A percentile compares a stretch with the other conserved stretches of the same genome.
These are phyloP conservation scores for Chlorops oryzae DNA, from an alignment of 1,140 invertebrate genomes.

Conservation along the genomic window DNA sequence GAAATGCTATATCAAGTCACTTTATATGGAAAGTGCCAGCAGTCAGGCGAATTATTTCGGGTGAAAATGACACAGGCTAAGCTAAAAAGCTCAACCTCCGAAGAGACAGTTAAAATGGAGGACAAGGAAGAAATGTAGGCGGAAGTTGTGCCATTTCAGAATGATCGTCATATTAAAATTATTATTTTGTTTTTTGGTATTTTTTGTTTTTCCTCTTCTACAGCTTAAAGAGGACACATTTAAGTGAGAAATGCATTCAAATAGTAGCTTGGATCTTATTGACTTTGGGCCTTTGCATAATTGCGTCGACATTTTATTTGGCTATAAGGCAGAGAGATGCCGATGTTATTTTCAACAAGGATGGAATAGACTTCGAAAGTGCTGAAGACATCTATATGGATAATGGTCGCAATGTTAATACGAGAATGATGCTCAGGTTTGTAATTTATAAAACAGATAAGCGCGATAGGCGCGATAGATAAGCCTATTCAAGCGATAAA, in stretches of 20 bases:
- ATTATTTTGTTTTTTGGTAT: neutral
- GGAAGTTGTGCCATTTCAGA: slow-evolving; percentile 2
- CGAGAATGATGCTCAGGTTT: neutral
- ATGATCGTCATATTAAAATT: slow-evolving; percentile 6
- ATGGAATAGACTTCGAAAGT: neutral
- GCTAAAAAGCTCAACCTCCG: neutral
- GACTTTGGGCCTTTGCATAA: slow-evolving; percentile 20
- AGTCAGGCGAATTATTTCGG: too few species aligned
- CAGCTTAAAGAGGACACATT: neutral
- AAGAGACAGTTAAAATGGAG: neutral
- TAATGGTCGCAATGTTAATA: neutral
- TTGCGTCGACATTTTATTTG: slow-evolving; percentile 13
- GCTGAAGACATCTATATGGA: neutral
- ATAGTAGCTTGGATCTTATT: slow-evolving; percentile 22
- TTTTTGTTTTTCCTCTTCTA: too few species aligned
- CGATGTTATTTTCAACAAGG: neutral
- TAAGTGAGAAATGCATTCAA: slow-evolving; percentile 11
- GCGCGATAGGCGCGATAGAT: slow-evolving; percentile 1
- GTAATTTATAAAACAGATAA: neutral
- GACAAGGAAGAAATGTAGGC: neutral
- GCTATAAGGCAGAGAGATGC: neutral
- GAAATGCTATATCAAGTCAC: too few species aligned
- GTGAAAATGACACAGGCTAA: neutral
- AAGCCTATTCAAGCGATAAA: too few species aligned
- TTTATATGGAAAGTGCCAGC: too few species aligned